These are phyloP conservation scores for Tichodroma muraria DNA, from an alignment of 2,113 vertebrate species.

Conservation along the genomic window DNA sequence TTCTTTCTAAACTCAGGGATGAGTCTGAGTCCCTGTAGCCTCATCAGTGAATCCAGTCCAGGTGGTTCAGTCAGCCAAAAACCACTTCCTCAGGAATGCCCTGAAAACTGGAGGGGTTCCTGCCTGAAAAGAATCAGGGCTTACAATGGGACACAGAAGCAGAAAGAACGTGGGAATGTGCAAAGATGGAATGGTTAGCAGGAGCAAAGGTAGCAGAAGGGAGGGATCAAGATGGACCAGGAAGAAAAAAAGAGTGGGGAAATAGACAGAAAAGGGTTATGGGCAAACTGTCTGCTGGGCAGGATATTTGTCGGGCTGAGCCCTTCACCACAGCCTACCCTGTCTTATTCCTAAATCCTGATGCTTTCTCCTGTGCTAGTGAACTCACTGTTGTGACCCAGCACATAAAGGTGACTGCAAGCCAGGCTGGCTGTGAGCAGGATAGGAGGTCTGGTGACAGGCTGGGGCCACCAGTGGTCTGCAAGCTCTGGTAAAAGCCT, in stretches of 20 bases:
- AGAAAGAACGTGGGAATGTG: not conserved
- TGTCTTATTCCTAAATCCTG: not conserved
- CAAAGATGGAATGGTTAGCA: not conserved
- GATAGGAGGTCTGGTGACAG: not conserved
- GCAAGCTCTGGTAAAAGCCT: not conserved
- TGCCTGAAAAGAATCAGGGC: not conserved
- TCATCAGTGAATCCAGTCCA: not conserved
- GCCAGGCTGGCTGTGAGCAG: not conserved
- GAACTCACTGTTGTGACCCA: not conserved
- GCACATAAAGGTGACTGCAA: not conserved
- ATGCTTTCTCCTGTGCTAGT: not conserved
- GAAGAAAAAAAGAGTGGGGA: not conserved
- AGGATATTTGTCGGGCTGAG: not conserved
- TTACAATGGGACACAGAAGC: not conserved
- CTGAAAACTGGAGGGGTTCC: not conserved
- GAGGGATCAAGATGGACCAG: not conserved
- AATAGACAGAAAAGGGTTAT: not conserved
- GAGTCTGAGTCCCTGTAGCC: not conserved
- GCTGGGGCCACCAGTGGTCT: not conserved
- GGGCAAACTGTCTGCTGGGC: not conserved
- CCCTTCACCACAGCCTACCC: not conserved
- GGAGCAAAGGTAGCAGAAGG: not conserved
- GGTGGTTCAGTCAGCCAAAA: not conserved
- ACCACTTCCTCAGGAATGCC: not conserved
- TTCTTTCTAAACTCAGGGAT: not conserved